Percentiles rank a stretch among this genome's conserved stretches.
Conservation (phyloP, 2,113 vertebrate genomes). For the Leptodactylus fuscus region DNA sequence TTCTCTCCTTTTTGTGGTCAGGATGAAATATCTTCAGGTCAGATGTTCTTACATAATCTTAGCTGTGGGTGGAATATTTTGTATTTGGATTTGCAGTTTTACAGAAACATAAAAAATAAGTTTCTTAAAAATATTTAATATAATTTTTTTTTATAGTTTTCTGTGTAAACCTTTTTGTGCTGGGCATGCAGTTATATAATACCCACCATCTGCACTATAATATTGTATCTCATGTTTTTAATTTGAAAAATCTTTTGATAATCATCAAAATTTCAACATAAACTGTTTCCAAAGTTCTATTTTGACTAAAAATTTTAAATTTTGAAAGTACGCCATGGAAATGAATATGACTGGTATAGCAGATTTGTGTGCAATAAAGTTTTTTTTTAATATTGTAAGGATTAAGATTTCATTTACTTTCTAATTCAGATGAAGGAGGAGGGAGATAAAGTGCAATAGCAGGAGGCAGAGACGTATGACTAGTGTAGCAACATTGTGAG, state of each 20-base stretch:
- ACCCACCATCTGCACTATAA: neutral
- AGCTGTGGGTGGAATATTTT: neutral
- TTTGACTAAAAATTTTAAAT: too few species aligned
- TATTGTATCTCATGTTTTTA: neutral
- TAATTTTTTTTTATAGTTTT: neutral
- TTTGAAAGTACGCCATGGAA: too few species aligned
- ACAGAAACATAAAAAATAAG: neutral
- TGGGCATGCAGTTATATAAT: neutral
- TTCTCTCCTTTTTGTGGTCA: neutral
- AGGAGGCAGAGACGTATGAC: too few species aligned
- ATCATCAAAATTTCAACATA: too few species aligned
- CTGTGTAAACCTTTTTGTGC: neutral
- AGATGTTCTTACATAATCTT: neutral
- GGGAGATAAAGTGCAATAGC: too few species aligned
- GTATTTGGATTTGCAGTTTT: neutral
- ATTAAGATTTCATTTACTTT: too few species aligned
- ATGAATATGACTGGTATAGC: neutral
- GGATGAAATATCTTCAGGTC: neutral
- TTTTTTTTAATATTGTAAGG: too few species aligned
- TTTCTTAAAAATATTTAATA: neutral
- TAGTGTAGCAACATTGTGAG: too few species aligned
- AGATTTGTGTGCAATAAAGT: too few species aligned
- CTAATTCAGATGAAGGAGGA: too few species aligned
- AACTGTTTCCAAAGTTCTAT: too few species aligned
- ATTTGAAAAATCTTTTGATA: neutral